Percentiles rank a stretch among this genome's conserved stretches.
Conservation (phyloP, 2,797 vertebrate genomes). For the Paguma larvata region DNA sequence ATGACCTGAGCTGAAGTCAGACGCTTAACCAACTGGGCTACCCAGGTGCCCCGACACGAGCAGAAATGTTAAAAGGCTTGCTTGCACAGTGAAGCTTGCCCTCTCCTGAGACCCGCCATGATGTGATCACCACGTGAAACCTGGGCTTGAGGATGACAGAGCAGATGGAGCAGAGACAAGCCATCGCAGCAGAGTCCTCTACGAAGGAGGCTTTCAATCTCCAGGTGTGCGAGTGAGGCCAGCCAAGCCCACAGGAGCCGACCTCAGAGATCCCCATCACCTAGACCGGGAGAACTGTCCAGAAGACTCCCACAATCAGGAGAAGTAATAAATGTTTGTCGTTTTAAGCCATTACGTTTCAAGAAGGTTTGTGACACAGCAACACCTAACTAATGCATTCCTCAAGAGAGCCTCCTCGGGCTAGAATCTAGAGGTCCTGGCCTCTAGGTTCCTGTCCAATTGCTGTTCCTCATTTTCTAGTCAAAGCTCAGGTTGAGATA, state of each 20-base stretch:
- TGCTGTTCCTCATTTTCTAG: not conserved
- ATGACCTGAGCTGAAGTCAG: too few species aligned
- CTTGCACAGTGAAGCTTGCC: not conserved
- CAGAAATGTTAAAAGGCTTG: not conserved
- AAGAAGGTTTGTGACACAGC: not conserved
- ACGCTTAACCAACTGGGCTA: too few species aligned
- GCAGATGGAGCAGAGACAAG: not conserved
- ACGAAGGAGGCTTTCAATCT: not conserved
- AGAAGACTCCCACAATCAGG: not conserved
- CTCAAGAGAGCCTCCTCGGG: not conserved
- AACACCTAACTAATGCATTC: not conserved
- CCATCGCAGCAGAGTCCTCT: not conserved
- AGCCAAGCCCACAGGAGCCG: not conserved
- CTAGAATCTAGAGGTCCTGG: not conserved
- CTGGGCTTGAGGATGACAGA: not conserved
- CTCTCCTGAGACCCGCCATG: not conserved
- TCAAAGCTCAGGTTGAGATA: not conserved
- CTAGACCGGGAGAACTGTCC: not conserved
- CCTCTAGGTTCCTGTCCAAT: not conserved
- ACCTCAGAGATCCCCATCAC: not conserved
- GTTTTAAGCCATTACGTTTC: not conserved
- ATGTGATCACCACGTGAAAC: not conserved
- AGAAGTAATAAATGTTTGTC: not conserved
- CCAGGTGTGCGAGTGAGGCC: not conserved
- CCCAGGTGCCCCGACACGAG: not conserved